Conservation (phyloP, 2,797 vertebrate species). For the Paratrypauchen microcephalus region DNA sequence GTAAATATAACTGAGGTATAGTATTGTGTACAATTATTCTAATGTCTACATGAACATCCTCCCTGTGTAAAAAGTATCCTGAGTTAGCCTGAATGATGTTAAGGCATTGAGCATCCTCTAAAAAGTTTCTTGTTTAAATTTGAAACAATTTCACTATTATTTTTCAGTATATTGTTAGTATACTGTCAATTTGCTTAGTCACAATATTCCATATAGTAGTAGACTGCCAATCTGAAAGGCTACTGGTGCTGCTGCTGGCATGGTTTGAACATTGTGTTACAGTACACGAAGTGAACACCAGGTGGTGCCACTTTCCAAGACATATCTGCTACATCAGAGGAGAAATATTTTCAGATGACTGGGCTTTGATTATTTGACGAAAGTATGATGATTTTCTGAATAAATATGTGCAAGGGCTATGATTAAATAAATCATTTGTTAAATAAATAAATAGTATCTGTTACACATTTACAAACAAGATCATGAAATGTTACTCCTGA, state of each 20-base stretch:
- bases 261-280: slow-evolving; percentile 13
- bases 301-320: slow-evolving; percentile 58
- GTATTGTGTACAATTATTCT: slow-evolving; percentile 23
- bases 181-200: slow-evolving; percentile 3
- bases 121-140: slow-evolving; percentile 5
- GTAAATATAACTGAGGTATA: slow-evolving; percentile 61
- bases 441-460: slow-evolving; percentile 32
- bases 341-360: background rate
- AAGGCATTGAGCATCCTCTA: slow-evolving; percentile 42
- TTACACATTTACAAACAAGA: slow-evolving; percentile 25
- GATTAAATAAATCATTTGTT: slow-evolving; percentile 24
- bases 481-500: slow-evolving; percentile 39
- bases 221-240: slow-evolving; percentile 43
- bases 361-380: slow-evolving; percentile 6
- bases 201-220: slow-evolving; percentile 25
- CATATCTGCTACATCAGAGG: slow-evolving; percentile 17
- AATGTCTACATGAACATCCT: slow-evolving; percentile 37
- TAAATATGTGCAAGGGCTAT: background rate
- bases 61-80: slow-evolving; percentile 42
- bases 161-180: background rate
- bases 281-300: slow-evolving; percentile 58
- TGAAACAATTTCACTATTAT: background rate
- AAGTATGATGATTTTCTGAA: background rate
- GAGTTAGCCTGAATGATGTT: slow-evolving; percentile 40
- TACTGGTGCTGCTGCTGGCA: slow-evolving; percentile 26